These are phyloP conservation scores for Heliconius aoede DNA, from an alignment of 2,888 invertebrate genomes.

Conservation along the genomic window DNA sequence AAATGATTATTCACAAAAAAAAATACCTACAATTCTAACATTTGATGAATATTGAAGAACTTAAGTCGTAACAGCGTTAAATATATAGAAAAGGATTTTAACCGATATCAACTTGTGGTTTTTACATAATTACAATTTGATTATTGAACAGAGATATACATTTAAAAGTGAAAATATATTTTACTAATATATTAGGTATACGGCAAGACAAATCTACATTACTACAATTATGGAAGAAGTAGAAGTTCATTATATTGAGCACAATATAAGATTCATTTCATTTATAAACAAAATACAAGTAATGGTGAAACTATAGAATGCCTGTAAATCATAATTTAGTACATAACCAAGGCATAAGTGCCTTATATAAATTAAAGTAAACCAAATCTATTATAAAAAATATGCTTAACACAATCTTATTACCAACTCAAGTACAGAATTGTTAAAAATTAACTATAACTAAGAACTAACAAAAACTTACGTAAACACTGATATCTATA, in stretches of 20 bases:
- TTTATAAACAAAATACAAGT: neutral
- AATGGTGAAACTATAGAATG: neutral
- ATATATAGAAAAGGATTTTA: neutral
- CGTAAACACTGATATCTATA: conserved; percentile 24
- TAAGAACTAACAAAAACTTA: conserved; percentile 5
- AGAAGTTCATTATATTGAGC: neutral
- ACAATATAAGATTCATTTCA: neutral
- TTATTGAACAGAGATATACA: neutral
- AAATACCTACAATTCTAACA: too few relatives aligned
- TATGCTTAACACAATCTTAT: conserved; percentile 7
- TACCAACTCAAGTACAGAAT: conserved; percentile 6
- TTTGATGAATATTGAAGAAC: neutral
- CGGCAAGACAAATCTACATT: neutral
- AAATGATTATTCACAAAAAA: too few relatives aligned
- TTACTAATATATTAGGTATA: neutral
- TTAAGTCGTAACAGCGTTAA: neutral
- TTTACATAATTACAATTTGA: neutral
- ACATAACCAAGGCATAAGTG: neutral
- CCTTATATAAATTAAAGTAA: neutral
- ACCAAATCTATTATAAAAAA: neutral
- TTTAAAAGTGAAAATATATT: neutral
- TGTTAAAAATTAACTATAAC: neutral
- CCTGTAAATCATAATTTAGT: neutral
- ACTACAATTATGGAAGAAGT: neutral
- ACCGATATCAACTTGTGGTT: neutral